Evolutionary conservation across 2,888 invertebrate species (phyloP), one percentile per base, ranked within the genome.

Genomic region (Eutolmus rufibarbis): DNA sequence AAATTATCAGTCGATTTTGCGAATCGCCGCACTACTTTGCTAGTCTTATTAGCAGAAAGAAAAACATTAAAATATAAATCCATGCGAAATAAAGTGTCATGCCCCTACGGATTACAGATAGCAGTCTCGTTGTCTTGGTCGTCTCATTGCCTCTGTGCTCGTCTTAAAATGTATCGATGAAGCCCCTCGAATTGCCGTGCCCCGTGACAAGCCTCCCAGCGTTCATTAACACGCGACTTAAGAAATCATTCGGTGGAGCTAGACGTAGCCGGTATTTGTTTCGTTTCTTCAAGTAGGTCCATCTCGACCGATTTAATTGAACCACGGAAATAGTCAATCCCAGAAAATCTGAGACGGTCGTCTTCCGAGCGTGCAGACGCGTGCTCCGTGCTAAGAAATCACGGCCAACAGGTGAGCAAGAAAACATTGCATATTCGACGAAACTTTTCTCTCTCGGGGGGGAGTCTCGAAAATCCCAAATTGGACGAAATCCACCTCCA

Each of bases 141-240:
- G n/a, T n/a, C 5, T 16, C n/a, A 51, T 51, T 51, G 7, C n/a
- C 2, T 4, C 51, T n/a, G 7, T 5, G 51, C n/a, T 51, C 57
- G 66, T 66, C 9, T 79, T 14, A 46, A 28, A 14, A 51, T 46
- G 31, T 79, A 34, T 79, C 79, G 79, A n/a, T n/a, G n/a, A 79
- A 31, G 79, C 31, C 40, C 51, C 37, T 78, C 46, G 40, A 79
- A 28, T 8, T 51, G 51, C 28, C 31, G 51, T 79, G 79, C 79
- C 79, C 79, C 79, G 79, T 79, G 51, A 79, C 79, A 79, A 79
- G 79, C 79, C 79, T 51, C 79, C 51, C 46, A 16, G 12, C 79
- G 23, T 79, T 79, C 56, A 51, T 79, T 56, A 79, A 51, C 19
- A 51, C 79, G 51, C 51, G 79, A 79, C 28, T 51, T 28, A 79